These are phyloP conservation scores for Hemistola chrysoprasaria DNA, from an alignment of 2,888 invertebrate species.

Conservation along the genomic window DNA sequence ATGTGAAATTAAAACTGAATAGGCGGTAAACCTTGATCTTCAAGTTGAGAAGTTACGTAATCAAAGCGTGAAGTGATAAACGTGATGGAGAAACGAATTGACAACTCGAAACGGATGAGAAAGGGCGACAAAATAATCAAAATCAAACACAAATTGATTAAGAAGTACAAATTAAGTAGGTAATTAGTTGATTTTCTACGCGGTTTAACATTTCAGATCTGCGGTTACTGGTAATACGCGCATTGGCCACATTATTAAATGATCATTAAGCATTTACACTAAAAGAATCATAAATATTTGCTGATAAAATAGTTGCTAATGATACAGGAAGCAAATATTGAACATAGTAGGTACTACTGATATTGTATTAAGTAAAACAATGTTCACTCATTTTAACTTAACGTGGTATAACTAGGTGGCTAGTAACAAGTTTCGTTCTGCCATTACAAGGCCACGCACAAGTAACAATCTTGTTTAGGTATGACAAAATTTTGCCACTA, in stretches of 20 bases:
- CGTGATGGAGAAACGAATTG: constrained; percentile 50
- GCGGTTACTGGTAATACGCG: constrained; percentile 12
- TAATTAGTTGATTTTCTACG: constrained; percentile 35
- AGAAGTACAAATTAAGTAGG: constrained; percentile 67
- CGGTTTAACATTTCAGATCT: constrained; percentile 17
- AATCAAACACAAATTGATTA: constrained; percentile 70
- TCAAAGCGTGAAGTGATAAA: constrained; percentile 25
- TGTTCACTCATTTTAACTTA: constrained; percentile 14
- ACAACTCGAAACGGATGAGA: constrained; percentile 60
- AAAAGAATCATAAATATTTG: no score
- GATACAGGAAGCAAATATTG: constrained; percentile 14
- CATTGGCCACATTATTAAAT: not conserved
- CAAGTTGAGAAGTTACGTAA: constrained; percentile 43
- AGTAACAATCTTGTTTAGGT: no score
- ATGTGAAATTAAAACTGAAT: constrained; percentile 30
- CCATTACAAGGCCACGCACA: constrained; percentile 51
- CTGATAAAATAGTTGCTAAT: constrained; percentile 4
- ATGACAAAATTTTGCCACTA: constrained; percentile 41
- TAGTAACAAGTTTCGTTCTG: constrained; percentile 42
- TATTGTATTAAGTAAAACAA: constrained; percentile 12
- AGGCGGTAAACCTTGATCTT: constrained; percentile 45
- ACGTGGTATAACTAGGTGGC: constrained; percentile 47
- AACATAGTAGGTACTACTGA: constrained; percentile 5
- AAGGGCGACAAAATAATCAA: constrained; percentile 66
- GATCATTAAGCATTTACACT: not conserved